phyloP scores from a whole-genome alignment of 2,113 vertebrate genomes.

The Platichthys stellatus region DNA sequence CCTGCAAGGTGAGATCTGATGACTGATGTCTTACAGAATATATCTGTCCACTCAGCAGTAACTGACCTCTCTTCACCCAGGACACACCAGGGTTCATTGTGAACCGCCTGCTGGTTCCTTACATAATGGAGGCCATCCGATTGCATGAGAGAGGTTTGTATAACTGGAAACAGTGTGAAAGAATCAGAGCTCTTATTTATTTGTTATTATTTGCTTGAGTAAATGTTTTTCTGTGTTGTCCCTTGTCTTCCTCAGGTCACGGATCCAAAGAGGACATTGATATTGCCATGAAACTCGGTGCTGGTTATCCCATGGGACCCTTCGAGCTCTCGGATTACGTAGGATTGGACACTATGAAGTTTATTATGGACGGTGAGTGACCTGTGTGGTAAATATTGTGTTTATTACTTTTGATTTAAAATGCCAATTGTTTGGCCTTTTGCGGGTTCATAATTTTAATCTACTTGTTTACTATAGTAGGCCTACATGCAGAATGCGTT shows the following conservation, averaged over 20 bases:
- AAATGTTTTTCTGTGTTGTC: neutral
- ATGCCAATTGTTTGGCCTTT: neutral
- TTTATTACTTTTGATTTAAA: neutral
- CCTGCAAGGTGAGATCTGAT: constrained; percentile 87
- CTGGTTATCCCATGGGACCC: constrained; percentile 96
- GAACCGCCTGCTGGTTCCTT: constrained; percentile 94
- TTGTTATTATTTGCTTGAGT: neutral
- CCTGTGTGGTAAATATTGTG: neutral
- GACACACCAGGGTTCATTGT: constrained; percentile 97
- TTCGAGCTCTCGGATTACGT: constrained; percentile 97
- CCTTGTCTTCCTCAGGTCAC: constrained; percentile 82
- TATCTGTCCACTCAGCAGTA: neutral
- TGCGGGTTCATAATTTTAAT: neutral
- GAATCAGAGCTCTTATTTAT: neutral
- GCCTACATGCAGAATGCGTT: neutral
- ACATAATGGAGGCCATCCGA: constrained; percentile 90
- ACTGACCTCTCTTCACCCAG: constrained; percentile 69
- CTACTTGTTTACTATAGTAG: neutral
- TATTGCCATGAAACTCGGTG: constrained; percentile 94
- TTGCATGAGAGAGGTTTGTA: constrained; percentile 90
- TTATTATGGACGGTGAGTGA: constrained; percentile 91
- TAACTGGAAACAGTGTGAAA: neutral
- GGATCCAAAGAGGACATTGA: constrained; percentile 98
- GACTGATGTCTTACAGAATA: neutral
- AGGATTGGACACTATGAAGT: constrained; percentile 94